phyloP scores from a whole-genome alignment of 1,140 invertebrate species.

The Magallana gigas region DNA sequence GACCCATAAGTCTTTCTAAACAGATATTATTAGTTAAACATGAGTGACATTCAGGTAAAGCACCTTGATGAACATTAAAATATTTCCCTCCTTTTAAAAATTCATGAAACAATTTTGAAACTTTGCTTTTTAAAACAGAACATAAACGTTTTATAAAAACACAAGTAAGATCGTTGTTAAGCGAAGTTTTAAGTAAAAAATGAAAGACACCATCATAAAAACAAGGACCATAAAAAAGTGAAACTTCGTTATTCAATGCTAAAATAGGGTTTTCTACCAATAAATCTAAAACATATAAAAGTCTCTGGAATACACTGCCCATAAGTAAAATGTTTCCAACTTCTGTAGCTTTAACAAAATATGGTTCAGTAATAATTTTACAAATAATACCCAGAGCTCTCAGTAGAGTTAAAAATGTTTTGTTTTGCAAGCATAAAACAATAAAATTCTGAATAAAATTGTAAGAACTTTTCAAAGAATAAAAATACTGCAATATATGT shows the following conservation, averaged over 20 bases:
- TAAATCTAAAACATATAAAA: neutral
- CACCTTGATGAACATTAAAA: neutral
- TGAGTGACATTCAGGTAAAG: neutral
- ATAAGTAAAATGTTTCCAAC: neutral
- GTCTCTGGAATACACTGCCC: neutral
- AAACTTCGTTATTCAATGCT: neutral
- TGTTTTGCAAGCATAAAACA: neutral
- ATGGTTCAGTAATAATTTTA: constrained; percentile 38
- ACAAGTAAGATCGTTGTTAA: neutral
- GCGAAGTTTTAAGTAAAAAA: neutral
- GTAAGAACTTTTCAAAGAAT: too few relatives aligned
- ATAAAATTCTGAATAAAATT: too few relatives aligned
- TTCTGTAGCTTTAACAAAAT: neutral
- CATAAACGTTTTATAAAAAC: neutral
- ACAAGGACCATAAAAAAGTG: neutral
- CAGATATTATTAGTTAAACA: neutral
- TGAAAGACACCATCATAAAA: neutral
- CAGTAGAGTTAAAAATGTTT: neutral
- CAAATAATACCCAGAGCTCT: constrained; percentile 26
- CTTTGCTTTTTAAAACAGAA: neutral
- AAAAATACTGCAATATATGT: too few relatives aligned
- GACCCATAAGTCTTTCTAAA: constrained; percentile 4
- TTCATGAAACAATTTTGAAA: neutral
- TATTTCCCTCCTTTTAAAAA: neutral
- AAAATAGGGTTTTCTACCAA: neutral